Conservation (phyloP, 1,140 invertebrate species). For the Drosophila nasuta region DNA sequence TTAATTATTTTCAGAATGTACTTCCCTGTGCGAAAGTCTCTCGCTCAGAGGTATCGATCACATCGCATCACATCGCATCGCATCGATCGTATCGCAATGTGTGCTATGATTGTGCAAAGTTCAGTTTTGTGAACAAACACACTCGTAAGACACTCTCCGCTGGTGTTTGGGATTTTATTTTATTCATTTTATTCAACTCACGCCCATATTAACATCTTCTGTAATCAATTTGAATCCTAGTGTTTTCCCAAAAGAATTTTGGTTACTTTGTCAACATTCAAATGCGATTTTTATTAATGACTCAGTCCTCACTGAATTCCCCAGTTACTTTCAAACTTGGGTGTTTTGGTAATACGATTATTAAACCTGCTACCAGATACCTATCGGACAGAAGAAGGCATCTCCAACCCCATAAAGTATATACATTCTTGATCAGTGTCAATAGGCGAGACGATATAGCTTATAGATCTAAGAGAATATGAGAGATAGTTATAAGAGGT, state of each 20-base stretch:
- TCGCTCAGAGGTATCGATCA: background rate
- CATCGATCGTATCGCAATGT: background rate
- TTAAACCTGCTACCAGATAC: too few relatives aligned
- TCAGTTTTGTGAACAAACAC: constrained; percentile 3
- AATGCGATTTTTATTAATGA: background rate
- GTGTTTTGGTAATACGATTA: background rate
- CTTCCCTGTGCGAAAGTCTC: constrained; percentile 20
- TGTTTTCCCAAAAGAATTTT: background rate
- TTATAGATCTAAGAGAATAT: too few relatives aligned
- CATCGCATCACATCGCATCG: too few relatives aligned
- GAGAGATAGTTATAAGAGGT: too few relatives aligned
- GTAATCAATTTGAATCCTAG: background rate
- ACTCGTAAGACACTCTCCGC: constrained; percentile 7
- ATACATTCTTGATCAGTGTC: too few relatives aligned
- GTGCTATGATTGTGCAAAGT: constrained; percentile 21
- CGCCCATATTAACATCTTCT: background rate
- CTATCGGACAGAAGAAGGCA: too few relatives aligned
- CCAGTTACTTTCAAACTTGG: background rate
- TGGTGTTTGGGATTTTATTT: background rate
- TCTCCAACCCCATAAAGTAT: too few relatives aligned
- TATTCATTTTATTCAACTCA: constrained; percentile 8
- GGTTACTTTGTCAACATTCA: background rate
- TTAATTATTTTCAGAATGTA: constrained; percentile 26
- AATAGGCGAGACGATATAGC: too few relatives aligned
- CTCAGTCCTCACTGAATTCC: background rate